These are phyloP conservation scores for Papilio machaon DNA, from an alignment of 1,140 invertebrate species.

Conservation along the genomic window DNA sequence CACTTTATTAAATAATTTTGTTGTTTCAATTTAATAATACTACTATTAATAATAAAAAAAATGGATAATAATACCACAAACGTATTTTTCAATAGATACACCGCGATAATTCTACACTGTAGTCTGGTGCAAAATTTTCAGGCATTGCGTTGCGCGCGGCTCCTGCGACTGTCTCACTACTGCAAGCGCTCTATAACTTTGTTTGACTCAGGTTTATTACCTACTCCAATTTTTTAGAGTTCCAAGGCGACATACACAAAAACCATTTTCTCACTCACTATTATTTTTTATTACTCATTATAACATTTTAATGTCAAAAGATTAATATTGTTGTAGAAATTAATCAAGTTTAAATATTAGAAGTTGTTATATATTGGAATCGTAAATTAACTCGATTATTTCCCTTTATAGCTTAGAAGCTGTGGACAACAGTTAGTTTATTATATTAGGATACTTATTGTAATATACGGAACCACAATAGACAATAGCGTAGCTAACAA, in stretches of 20 bases:
- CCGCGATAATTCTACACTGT: not conserved
- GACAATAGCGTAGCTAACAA: not conserved
- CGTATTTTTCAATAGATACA: not conserved
- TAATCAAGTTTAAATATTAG: not conserved
- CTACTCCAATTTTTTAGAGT: conserved; percentile 71
- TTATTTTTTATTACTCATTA: conserved; percentile 44
- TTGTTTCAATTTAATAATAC: not conserved
- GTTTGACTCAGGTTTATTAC: conserved; percentile 64
- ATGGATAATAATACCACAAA: not conserved
- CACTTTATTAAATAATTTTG: not conserved
- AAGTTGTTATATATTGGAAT: not conserved
- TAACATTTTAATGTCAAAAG: conserved; percentile 36
- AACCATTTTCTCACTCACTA: conserved; percentile 42
- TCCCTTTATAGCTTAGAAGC: too few species aligned
- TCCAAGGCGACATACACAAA: conserved; percentile 55
- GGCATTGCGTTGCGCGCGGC: conserved; percentile 54
- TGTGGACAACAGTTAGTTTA: not conserved
- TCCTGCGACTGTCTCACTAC: conserved; percentile 53
- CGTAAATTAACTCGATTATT: too few species aligned
- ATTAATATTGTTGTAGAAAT: not conserved
- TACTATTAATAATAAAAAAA: not conserved
- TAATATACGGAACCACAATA: not conserved
- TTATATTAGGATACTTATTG: not conserved
- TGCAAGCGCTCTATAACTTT: conserved; percentile 56
- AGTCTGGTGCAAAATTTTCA: conserved; percentile 54